phyloP scores from a whole-genome alignment of 1,140 invertebrate genomes.

The Caenorhabditis brenneri region DNA sequence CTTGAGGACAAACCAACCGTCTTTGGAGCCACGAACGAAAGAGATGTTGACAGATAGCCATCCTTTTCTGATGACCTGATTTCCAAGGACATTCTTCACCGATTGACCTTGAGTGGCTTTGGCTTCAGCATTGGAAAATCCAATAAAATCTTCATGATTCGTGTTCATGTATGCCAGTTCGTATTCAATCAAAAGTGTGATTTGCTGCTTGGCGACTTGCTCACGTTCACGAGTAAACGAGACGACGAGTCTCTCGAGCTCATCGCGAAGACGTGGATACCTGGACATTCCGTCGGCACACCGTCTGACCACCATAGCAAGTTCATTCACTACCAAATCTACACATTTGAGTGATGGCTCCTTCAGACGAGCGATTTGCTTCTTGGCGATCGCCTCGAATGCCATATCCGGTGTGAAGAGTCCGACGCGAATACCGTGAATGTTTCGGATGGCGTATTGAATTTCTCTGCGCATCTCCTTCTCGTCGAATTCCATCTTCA shows the following conservation, averaged over 20 bases:
- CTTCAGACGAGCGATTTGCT: constrained; percentile 92
- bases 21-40: constrained; percentile 95
- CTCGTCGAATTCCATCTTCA: constrained; percentile 98
- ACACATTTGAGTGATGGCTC: constrained; percentile 97
- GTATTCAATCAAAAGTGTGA: constrained; percentile 89
- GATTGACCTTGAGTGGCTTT: constrained; percentile 63
- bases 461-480: constrained; percentile 96
- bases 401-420: constrained; percentile 99
- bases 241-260: constrained; percentile 95
- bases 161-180: constrained; percentile 99
- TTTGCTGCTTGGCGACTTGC: constrained; percentile 92
- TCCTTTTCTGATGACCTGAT: constrained; percentile 83
- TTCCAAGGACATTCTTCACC: constrained; percentile 71
- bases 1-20: constrained; percentile 99
- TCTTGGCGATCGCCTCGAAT: constrained; percentile 99
- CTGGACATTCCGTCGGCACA: constrained; percentile 76
- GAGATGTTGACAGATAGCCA: constrained; percentile 97
- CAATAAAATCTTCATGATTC: constrained; percentile 99
- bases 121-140: constrained; percentile 74
- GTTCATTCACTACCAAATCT: constrained; percentile 85
- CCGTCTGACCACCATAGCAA: constrained; percentile 66
- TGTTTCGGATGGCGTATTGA: constrained; percentile 97
- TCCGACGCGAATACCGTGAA: constrained; percentile 90
- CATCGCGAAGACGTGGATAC: constrained; percentile 94
- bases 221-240: constrained; percentile 89